Percentiles rank a stretch among this genome's conserved stretches.
Evolutionary conservation across 2,797 vertebrate species (phyloP).

Genomic region (Myripristis murdjan): DNA sequence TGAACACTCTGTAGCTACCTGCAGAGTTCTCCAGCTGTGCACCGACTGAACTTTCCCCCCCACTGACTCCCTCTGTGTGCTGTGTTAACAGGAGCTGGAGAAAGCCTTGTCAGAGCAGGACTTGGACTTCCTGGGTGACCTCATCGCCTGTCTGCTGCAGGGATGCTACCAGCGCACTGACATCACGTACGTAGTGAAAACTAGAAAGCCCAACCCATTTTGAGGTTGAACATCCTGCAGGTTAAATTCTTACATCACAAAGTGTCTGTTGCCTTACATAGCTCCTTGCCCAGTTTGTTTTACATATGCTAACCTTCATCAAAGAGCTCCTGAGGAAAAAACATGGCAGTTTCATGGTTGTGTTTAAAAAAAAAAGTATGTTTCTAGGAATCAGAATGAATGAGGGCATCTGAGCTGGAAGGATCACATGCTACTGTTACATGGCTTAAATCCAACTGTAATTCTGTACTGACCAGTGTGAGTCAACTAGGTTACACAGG

Average conservation of each 20-base stretch:
- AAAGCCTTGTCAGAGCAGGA: conserved; percentile 94
- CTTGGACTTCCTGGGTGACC: conserved; percentile 93
- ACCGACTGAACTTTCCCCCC: conserved; percentile 35
- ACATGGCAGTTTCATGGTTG: no score
- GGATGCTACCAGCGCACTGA: conserved; percentile 98
- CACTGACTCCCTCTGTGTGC: conserved; percentile 22
- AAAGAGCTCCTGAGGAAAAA: no score
- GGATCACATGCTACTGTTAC: neutral
- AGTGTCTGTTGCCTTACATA: no score
- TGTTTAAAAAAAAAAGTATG: no score
- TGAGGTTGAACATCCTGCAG: neutral
- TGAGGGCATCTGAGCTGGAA: neutral
- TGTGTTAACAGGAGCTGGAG: conserved; percentile 92
- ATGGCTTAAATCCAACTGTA: neutral
- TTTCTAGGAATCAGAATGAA: neutral
- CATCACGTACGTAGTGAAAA: conserved; percentile 93
- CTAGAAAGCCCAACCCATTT: neutral
- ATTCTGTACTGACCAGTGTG: neutral
- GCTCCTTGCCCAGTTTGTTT: no score
- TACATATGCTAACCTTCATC: no score
- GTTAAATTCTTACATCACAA: neutral
- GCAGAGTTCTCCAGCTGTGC: neutral
- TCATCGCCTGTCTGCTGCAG: conserved; percentile 95
- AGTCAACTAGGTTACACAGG: neutral
- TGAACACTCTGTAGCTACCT: conserved; percentile 7